phyloP scores from a whole-genome alignment of 2,113 vertebrate species.

The Solea solea region DNA sequence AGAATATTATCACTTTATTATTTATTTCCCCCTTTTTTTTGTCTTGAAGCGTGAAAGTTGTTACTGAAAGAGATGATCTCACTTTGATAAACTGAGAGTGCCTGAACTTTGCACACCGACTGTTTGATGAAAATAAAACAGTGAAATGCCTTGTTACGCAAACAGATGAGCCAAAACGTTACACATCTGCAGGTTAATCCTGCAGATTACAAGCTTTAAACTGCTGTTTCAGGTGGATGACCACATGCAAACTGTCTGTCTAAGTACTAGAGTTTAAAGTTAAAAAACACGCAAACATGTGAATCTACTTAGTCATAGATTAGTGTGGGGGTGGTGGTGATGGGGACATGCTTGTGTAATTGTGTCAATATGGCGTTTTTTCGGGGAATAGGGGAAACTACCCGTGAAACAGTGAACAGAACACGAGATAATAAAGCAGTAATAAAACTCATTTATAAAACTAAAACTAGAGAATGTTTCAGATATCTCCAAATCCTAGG shows the following conservation, averaged over 20 bases:
- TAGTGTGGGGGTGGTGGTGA: not conserved
- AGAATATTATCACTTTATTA: not conserved
- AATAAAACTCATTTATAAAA: not conserved
- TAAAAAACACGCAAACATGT: not conserved
- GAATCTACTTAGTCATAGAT: conserved; percentile 5
- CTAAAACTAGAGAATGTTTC: not conserved
- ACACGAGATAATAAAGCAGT: not conserved
- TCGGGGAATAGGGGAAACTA: conserved; percentile 23
- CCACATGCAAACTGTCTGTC: not conserved
- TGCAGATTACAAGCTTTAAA: not conserved
- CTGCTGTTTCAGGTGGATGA: not conserved
- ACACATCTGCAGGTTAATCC: not conserved
- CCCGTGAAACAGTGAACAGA: not conserved
- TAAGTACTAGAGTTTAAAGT: not conserved
- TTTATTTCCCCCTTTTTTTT: not conserved
- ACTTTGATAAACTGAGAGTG: not conserved
- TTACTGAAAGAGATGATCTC: not conserved
- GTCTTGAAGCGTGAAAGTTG: not conserved
- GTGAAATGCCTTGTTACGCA: not conserved
- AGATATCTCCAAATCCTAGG: not conserved
- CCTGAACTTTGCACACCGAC: conserved; percentile 42
- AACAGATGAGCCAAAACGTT: not conserved
- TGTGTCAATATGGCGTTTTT: conserved; percentile 35
- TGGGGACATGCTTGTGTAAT: conserved; percentile 33
- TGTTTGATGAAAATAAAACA: not conserved